Percentiles rank a stretch among this genome's conserved stretches.
These are phyloP conservation scores for Rotaria socialis DNA, from an alignment of 2,888 invertebrate genomes.

Conservation along the genomic window DNA sequence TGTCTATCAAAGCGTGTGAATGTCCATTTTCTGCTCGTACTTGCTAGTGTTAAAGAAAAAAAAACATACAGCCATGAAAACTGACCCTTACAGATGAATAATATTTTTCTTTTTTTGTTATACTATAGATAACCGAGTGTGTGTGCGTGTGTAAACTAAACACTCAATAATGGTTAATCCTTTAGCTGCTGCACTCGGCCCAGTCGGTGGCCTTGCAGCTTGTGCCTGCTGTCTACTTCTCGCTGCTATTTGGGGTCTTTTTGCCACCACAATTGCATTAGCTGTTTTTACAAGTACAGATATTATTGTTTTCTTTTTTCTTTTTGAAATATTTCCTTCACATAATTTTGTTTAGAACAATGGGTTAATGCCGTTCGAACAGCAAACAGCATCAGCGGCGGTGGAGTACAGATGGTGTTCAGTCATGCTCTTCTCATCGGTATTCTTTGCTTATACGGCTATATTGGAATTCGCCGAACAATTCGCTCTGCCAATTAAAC, in stretches of 20 bases:
- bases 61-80: neutral
- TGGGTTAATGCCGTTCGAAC: neutral
- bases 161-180: slow-evolving; percentile 6
- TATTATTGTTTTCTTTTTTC: neutral
- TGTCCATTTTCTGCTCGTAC: neutral
- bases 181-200: neutral
- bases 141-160: neutral
- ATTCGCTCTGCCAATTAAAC: neutral
- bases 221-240: slow-evolving; percentile 27
- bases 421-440: neutral
- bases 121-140: neutral
- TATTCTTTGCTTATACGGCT: slow-evolving; percentile 2
- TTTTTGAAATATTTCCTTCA: too few species aligned
- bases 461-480: slow-evolving; percentile 16
- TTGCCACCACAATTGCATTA: neutral
- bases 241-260: slow-evolving; percentile 35
- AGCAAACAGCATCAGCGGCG: neutral
- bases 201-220: slow-evolving; percentile 20
- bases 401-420: neutral
- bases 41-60: neutral
- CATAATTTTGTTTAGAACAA: neutral
- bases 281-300: neutral
- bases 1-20: neutral
- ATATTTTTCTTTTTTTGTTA: neutral
- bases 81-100: neutral